Evolutionary conservation across 2,113 vertebrate genomes (phyloP).

Genomic region (Notechis scutatus): DNA sequence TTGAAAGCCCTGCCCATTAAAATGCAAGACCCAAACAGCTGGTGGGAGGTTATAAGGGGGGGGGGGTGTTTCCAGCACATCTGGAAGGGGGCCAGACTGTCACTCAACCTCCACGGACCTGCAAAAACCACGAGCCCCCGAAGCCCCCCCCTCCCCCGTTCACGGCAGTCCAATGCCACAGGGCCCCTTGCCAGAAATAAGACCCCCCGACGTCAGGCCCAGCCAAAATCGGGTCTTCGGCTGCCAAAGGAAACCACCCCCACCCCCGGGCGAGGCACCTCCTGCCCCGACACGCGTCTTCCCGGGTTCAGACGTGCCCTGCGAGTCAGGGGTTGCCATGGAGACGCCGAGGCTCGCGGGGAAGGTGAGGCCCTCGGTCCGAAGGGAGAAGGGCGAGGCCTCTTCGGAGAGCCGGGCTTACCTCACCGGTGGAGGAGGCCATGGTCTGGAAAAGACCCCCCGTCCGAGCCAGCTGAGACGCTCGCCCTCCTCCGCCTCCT

Average conservation of each 20-base stretch:
- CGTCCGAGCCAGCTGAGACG: constrained; percentile 1
- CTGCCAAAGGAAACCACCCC: background rate
- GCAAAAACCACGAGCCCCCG: background rate
- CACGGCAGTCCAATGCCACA: background rate
- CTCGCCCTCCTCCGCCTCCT: background rate
- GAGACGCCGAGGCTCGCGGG: background rate
- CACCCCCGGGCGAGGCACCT: too few relatives aligned
- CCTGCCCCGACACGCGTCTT: background rate
- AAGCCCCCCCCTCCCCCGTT: rapidly evolving
- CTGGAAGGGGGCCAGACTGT: background rate
- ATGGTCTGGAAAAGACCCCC: constrained; percentile 27
- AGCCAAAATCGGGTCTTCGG: background rate
- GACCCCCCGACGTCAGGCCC: background rate
- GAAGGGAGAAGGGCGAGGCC: background rate
- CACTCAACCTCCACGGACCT: background rate
- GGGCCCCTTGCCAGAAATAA: background rate
- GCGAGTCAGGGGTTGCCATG: background rate
- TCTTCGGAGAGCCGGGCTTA: constrained; percentile 1
- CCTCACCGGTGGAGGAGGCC: constrained; percentile 47
- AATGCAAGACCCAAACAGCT: background rate
- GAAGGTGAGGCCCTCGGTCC: background rate
- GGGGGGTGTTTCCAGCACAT: background rate
- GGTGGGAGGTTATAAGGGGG: background rate
- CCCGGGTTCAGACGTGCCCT: background rate
- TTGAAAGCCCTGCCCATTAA: background rate